Base-by-base conservation (phyloP, 2,797 vertebrate species). In the Chelidonichthys spinosus region DNA sequence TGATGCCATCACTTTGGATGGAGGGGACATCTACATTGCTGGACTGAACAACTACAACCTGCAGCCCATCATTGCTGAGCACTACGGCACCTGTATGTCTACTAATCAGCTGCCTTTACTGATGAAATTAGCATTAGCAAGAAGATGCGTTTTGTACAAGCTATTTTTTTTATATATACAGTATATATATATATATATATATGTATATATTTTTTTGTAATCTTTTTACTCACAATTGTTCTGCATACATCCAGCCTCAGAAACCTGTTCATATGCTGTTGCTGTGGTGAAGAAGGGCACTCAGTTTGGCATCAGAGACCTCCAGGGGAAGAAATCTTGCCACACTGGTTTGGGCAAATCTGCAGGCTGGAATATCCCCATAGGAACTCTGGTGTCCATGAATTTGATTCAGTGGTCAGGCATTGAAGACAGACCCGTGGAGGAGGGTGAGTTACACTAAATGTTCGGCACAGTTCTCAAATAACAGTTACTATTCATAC, bases 321-420 rank as follows among this genome's bases (percentile, higher is more conserved):
- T 99, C 37, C 0, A 0, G 14, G 95, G 96, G 64, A 98, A 95
- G 90, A 97, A 89, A 68, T 95, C 96, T 1, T 99, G 98, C 81
- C 98, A 99, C 93, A 97, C 97, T 0, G 97, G 96, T 52, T 73
- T 96, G 42, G 93, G 93, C 50, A 95, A 95, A 78, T 95, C 96
- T 0, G 96, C 95, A 4, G 97, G 98, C 60, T 99, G 98, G 98
- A 91, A 91, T 71, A 87, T 97, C 44, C 97, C 97, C 1, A 84
- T 98, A 0, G 97, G 97, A 65, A 90, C n/a, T 0, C 90, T 99
- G 46, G 10, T 95, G 63, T 62, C 52, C 1, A 59, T 49, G 0
- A 1, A 5, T 0, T 1, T 76, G 3, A 83, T 96, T 11, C 0
- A 72, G 0, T 95, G 97, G 95, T 37, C 36, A 0, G 95, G 95